phyloP scores from a whole-genome alignment of 1,140 invertebrate genomes.

The Macrosteles quadrilineatus region DNA sequence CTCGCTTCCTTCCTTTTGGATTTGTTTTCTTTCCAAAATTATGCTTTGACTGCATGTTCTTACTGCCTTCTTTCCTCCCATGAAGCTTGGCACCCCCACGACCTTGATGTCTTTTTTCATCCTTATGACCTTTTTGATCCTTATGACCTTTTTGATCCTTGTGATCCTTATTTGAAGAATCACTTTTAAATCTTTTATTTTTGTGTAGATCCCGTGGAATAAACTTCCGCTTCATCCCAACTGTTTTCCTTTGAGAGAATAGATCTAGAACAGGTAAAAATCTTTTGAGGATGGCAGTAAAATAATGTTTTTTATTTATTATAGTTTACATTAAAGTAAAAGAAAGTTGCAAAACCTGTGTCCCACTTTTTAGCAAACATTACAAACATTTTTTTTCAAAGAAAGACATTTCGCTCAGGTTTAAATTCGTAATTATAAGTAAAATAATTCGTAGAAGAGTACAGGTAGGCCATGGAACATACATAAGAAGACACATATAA shows the following conservation, averaged over 20 bases:
- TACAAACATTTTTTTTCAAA: no score
- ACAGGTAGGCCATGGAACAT: no score
- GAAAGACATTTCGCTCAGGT: no score
- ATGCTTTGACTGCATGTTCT: neutral
- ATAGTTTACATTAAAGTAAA: no score
- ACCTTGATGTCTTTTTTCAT: neutral
- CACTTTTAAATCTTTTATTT: slow-evolving; percentile 8
- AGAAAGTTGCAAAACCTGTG: no score
- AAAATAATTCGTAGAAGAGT: no score
- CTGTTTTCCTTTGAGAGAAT: neutral
- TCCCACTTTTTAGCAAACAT: no score
- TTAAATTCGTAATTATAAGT: no score
- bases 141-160: neutral
- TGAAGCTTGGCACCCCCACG: neutral
- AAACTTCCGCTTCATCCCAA: neutral
- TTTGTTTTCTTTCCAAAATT: neutral
- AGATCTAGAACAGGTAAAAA: no score
- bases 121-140: neutral
- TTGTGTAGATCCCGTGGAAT: neutral
- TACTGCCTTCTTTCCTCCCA: neutral
- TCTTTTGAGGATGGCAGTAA: no score
- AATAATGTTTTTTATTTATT: no score
- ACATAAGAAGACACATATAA: no score
- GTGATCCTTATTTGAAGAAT: neutral
- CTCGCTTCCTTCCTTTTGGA: neutral